phyloP scores from a whole-genome alignment of 1,140 invertebrate species.

The Drosophila nigromelanica region DNA sequence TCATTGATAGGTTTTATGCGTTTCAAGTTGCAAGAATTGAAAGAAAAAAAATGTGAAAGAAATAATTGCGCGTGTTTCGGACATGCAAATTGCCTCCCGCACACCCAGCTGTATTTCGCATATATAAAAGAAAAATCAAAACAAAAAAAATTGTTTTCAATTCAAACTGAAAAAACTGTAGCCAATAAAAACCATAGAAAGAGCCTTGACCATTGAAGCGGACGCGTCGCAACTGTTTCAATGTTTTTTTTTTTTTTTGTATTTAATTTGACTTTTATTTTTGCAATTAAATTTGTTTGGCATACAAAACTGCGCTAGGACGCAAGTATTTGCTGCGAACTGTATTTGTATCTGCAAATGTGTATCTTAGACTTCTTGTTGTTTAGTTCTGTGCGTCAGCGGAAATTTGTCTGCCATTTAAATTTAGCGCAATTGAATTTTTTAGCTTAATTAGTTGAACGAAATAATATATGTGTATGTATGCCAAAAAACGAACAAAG shows the following conservation, averaged over 20 bases:
- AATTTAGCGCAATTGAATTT: constrained; percentile 58
- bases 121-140: background rate
- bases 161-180: constrained; percentile 22
- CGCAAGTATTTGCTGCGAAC: constrained; percentile 24
- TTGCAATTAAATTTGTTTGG: constrained; percentile 61
- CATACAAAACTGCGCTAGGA: constrained; percentile 50
- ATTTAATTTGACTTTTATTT: constrained; percentile 18
- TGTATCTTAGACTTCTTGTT: constrained; percentile 14
- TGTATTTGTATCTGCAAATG: background rate
- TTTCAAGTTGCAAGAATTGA: constrained; percentile 59
- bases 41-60: constrained; percentile 25
- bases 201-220: constrained; percentile 66
- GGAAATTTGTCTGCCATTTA: constrained; percentile 58
- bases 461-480: constrained; percentile 36
- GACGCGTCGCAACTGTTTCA: constrained; percentile 41
- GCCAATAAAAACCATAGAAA: constrained; percentile 57
- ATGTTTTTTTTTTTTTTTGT: constrained; percentile 34
- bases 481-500: background rate
- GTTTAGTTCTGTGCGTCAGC: constrained; percentile 68
- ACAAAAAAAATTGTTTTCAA: constrained; percentile 27
- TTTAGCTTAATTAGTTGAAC: constrained; percentile 55
- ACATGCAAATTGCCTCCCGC: constrained; percentile 42
- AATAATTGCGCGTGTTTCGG: constrained; percentile 50
- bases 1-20: constrained; percentile 29
- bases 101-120: constrained; percentile 11